Percentiles rank a stretch among this genome's conserved stretches.
phyloP scores from a whole-genome alignment of 2,888 invertebrate genomes.

The Ophion ventricosus region DNA sequence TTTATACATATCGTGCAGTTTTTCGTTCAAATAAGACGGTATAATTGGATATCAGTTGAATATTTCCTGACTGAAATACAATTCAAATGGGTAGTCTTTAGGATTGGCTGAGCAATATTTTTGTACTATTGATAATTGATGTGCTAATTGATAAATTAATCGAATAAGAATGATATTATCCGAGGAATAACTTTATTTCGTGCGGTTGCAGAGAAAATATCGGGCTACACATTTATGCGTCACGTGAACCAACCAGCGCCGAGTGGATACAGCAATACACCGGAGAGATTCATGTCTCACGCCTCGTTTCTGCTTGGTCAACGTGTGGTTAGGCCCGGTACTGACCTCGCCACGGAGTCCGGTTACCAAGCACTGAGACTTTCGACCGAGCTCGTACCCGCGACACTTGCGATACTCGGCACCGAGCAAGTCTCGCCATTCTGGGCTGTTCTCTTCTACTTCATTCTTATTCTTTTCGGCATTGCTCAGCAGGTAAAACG shows the following conservation, averaged over 20 bases:
- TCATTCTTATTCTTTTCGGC: slow-evolving; percentile 93
- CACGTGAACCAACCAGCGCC: slow-evolving; percentile 86
- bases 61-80: not conserved
- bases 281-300: slow-evolving; percentile 88
- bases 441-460: slow-evolving; percentile 95
- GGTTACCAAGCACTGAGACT: slow-evolving; percentile 93
- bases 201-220: slow-evolving; percentile 87
- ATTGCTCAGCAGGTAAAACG: slow-evolving; percentile 90
- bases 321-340: slow-evolving; percentile 86
- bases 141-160: not conserved
- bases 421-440: slow-evolving; percentile 91
- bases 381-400: slow-evolving; percentile 95
- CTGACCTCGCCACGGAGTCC: slow-evolving; percentile 86
- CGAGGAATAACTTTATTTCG: slow-evolving; percentile 36
- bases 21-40: not conserved
- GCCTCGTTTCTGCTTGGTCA: slow-evolving; percentile 90
- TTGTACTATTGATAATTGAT: not conserved
- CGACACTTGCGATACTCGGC: slow-evolving; percentile 91
- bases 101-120: not conserved
- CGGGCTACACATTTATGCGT: slow-evolving; percentile 89
- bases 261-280: slow-evolving; percentile 86
- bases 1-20: not conserved
- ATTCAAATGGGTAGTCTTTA: not conserved
- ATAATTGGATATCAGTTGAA: not conserved
- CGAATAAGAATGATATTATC: not conserved